phyloP scores from a whole-genome alignment of 2,888 invertebrate species.

The Clanis bilineata region DNA sequence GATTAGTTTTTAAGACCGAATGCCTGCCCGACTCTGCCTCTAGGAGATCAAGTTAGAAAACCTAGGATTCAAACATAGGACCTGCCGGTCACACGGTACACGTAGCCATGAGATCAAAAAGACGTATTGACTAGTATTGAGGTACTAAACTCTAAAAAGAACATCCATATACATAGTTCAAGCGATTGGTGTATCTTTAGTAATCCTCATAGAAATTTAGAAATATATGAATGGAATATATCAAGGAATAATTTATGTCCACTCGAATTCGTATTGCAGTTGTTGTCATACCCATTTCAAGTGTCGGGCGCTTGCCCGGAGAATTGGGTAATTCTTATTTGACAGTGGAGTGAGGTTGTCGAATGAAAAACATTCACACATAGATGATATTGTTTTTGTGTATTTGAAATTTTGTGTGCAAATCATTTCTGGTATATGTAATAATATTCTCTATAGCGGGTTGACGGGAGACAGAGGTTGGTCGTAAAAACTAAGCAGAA shows the following conservation, averaged over 20 bases:
- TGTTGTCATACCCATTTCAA: constrained; percentile 25
- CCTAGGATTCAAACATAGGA: no score
- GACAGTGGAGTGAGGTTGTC: neutral
- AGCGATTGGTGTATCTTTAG: neutral
- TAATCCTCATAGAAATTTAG: neutral
- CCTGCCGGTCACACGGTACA: no score
- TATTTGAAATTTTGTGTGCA: neutral
- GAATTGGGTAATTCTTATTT: constrained; percentile 8
- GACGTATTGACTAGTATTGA: no score
- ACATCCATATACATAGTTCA: neutral
- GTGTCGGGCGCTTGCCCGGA: no score
- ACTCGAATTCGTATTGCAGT: neutral
- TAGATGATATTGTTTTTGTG: neutral
- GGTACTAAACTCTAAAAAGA: no score
- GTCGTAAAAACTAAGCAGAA: no score
- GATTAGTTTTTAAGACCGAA: no score
- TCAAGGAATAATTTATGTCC: neutral
- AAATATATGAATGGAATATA: neutral
- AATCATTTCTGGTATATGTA: neutral
- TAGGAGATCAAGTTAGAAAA: no score
- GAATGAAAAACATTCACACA: neutral
- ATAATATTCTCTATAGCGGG: no score
- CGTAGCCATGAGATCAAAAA: no score
- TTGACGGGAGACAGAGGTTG: no score
- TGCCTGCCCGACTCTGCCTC: no score